Evolutionary conservation across 30 jellyfish, hydroid and myxozoan species (phyloP).

Genomic region (Aurelia sp.): DNA sequence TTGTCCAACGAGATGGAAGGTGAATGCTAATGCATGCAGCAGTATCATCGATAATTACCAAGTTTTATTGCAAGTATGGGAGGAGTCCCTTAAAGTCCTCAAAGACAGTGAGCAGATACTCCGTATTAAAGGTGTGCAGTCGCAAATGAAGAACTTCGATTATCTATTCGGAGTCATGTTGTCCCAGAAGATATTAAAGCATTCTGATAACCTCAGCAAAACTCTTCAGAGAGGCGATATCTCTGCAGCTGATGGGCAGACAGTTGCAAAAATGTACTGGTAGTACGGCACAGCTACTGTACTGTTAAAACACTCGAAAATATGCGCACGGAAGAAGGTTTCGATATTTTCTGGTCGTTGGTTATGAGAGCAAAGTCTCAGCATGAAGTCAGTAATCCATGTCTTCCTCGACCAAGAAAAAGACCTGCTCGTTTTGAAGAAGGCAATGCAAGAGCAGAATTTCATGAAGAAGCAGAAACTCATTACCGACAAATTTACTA

Average conservation of each 20-base stretch:
- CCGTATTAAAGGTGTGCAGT: conserved; percentile 7
- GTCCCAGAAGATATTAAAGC: conserved; percentile 29
- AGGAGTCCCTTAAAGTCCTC: conserved; percentile 1
- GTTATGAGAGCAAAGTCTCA: not conserved
- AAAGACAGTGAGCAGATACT: conserved; percentile 3
- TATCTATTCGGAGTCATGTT: conserved; percentile 25
- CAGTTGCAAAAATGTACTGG: conserved; percentile 33
- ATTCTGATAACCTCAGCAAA: conserved; percentile 28
- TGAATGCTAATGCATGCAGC: conserved; percentile 2
- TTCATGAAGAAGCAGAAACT: not conserved
- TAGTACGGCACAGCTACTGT: no score
- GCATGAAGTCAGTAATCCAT: not conserved
- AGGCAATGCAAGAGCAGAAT: conserved; percentile 8
- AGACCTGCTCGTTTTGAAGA: conserved; percentile 18
- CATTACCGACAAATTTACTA: not conserved
- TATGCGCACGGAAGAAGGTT: not conserved
- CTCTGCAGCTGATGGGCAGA: conserved; percentile 24
- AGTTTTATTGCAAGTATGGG: not conserved
- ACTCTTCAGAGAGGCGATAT: conserved; percentile 53
- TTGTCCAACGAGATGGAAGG: conserved; percentile 5
- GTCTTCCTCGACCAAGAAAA: conserved; percentile 17
- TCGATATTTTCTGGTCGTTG: not conserved
- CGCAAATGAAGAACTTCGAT: conserved; percentile 12
- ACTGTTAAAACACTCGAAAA: not conserved
- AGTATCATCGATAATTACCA: not conserved